A percentile compares a stretch with the other conserved stretches of the same genome.
These are phyloP conservation scores for Lutjanus erythropterus DNA, from an alignment of 2,113 vertebrate genomes.

Conservation along the genomic window DNA sequence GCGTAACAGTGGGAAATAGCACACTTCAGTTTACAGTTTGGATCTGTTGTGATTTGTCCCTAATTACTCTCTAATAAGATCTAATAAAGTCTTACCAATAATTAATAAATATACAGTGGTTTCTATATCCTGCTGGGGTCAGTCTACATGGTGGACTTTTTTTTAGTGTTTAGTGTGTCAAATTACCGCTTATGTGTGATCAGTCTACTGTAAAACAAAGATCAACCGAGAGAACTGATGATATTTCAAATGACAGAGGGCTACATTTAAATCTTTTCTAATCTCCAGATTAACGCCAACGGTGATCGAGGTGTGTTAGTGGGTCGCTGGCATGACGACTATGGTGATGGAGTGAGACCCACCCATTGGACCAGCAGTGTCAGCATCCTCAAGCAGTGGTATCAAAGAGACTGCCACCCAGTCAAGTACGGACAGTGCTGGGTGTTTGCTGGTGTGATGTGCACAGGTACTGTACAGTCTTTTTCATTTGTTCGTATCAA, in stretches of 20 bases:
- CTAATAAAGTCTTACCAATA: too few species aligned
- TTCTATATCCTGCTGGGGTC: too few species aligned
- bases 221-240: too few species aligned
- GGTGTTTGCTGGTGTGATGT: constrained; percentile 91
- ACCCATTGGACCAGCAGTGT: constrained; percentile 87
- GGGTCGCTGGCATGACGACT: constrained; percentile 84
- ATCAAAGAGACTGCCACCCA: constrained; percentile 75
- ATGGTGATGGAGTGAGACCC: constrained; percentile 78
- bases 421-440: constrained; percentile 93
- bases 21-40: too few species aligned
- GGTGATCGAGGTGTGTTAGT: background rate
- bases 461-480: constrained; percentile 82
- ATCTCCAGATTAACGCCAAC: background rate
- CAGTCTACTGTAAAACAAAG: too few species aligned
- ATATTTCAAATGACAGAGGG: background rate
- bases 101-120: too few species aligned
- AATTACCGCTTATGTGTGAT: too few species aligned
- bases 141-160: too few species aligned
- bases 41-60: too few species aligned
- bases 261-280: background rate
- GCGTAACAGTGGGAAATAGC: too few species aligned
- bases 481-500: background rate
- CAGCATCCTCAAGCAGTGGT: constrained; percentile 87
- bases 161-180: too few species aligned
- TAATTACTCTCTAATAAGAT: too few species aligned